Evolutionary conservation across 2,888 invertebrate species (phyloP), one percentile per base, ranked within the genome.

Genomic region (Drosophila kanekoi): DNA sequence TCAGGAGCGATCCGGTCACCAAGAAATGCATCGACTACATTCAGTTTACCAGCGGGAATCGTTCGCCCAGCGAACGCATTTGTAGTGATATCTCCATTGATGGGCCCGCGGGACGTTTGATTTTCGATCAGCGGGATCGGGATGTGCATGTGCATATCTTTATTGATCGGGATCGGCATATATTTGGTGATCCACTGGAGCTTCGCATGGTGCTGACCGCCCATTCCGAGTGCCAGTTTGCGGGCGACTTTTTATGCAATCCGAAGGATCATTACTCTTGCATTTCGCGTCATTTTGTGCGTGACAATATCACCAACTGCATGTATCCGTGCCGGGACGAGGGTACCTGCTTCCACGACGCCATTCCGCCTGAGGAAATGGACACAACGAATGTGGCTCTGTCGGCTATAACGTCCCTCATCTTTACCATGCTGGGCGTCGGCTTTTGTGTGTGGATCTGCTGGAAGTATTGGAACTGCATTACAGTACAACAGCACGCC

Each of bases 381-480:
- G 91, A 92, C 47, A 86, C 90, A 1, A 87, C 91, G 11, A 91
- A 91, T 70, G 91, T 92, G 60, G 91, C 90, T 8, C 67, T 92
- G 18, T 92, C 91, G 65, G 92, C 92, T 2, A 88, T 92, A 9
- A 92, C 91, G 5, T 92, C 92, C 4, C 77, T 92, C 14, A 91
- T 92, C 9, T 92, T 92, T 40, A 92, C 92, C 20, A 91, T 92
- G 92, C 67, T 91, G 14, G 92, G 91, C 9, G 92, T 92, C 14
- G 91, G 91, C 0, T 90, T 91, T 35, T 92, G 92, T 56, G 81
- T 92, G 11, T 92, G 92, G 91, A 81, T 91, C 33, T 92, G 92
- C 61, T 92, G 92, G 92, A 92, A 92, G 61, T 92, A 92, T 63
- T 92, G 91, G 92, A 91, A 91, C 69, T 92, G 92, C 54, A 91